These are phyloP conservation scores for Zhuqinia jingwanae DNA, from an alignment of 2,888 invertebrate genomes.

Conservation along the genomic window DNA sequence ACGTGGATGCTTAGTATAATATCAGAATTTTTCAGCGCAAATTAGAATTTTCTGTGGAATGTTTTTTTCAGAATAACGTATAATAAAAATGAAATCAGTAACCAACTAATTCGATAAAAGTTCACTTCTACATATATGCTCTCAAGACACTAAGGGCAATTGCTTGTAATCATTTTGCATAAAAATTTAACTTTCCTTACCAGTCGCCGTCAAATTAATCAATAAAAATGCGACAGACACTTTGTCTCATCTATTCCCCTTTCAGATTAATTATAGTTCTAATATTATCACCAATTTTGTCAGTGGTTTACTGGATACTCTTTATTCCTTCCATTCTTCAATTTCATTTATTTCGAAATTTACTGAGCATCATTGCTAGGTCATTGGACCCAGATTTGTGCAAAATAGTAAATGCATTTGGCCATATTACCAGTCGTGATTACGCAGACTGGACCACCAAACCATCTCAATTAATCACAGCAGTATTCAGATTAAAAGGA, in stretches of 20 bases:
- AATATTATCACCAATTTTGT: constrained; percentile 13
- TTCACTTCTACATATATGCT: too few relatives aligned
- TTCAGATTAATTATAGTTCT: not conserved
- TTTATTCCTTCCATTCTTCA: not conserved
- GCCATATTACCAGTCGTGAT: constrained; percentile 22
- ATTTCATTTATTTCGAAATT: constrained; percentile 12
- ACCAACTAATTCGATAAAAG: too few relatives aligned
- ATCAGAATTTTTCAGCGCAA: too few relatives aligned
- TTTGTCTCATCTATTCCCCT: constrained; percentile 20
- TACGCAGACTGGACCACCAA: not conserved
- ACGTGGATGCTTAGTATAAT: too few relatives aligned
- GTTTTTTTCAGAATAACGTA: too few relatives aligned
- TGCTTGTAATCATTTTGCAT: too few relatives aligned
- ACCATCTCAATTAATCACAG: constrained; percentile 12
- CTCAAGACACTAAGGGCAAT: too few relatives aligned
- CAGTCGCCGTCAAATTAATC: too few relatives aligned
- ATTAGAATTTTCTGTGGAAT: too few relatives aligned
- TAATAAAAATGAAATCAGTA: too few relatives aligned
- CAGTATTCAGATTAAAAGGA: constrained; percentile 5
- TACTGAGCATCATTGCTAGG: not conserved
- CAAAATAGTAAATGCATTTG: constrained; percentile 24
- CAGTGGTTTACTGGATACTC: not conserved
- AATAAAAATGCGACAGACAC: not conserved
- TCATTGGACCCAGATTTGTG: constrained; percentile 2
- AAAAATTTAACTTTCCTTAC: too few relatives aligned